A percentile compares a stretch with the other conserved stretches of the same genome.
phyloP scores from a whole-genome alignment of 2,113 vertebrate genomes.

The Alexandromys fortis region DNA sequence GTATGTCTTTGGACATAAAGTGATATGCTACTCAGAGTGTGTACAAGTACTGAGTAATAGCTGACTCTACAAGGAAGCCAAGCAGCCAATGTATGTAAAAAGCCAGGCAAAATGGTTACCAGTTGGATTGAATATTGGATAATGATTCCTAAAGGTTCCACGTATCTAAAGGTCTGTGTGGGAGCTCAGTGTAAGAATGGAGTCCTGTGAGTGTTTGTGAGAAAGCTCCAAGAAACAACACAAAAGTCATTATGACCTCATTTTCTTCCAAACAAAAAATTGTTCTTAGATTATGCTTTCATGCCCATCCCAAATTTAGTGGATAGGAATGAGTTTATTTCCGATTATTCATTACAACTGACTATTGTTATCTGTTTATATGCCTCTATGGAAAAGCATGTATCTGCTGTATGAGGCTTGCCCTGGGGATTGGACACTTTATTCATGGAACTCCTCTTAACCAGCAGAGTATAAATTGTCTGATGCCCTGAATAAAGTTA shows the following conservation, averaged over 20 bases:
- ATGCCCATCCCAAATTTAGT: too few species aligned
- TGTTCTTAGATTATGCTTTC: background rate
- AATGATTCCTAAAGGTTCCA: background rate
- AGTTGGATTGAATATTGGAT: background rate
- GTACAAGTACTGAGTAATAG: background rate
- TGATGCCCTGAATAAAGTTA: background rate
- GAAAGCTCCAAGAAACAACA: background rate
- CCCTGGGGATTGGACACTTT: background rate
- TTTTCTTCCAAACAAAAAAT: background rate
- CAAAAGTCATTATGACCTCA: background rate
- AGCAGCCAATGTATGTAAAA: background rate
- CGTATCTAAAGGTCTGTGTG: background rate
- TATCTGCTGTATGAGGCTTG: background rate
- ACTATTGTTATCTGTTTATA: background rate
- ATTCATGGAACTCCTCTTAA: background rate
- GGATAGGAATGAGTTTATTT: background rate
- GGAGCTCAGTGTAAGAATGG: background rate
- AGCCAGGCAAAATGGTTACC: background rate
- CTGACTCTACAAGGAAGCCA: background rate
- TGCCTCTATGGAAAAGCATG: background rate
- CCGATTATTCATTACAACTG: background rate
- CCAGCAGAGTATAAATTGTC: background rate
- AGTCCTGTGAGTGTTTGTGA: background rate
- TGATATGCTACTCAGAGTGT: background rate
- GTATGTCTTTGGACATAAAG: background rate